Percentiles rank a stretch among this genome's conserved stretches.
Conservation (phyloP, 2,797 vertebrate species). For the Silurus lanzhouensis region DNA sequence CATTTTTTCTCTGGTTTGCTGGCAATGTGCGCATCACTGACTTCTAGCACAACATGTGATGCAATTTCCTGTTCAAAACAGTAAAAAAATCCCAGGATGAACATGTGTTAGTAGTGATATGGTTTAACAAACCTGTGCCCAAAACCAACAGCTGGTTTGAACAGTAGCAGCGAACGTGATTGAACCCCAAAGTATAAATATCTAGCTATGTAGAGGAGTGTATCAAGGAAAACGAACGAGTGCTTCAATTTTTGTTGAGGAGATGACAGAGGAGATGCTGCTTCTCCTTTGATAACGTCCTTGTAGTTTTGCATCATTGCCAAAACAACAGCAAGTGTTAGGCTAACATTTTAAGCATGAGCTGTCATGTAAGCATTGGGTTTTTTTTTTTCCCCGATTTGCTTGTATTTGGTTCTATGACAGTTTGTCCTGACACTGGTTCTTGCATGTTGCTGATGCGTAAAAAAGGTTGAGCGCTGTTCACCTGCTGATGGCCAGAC, state of each 20-base stretch:
- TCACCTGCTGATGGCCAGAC: not conserved
- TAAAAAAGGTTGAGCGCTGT: not conserved
- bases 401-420: not conserved
- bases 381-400: not conserved
- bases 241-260: not conserved
- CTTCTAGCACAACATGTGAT: constrained; percentile 11
- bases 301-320: not conserved
- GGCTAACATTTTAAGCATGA: not conserved
- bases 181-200: not conserved
- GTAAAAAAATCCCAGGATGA: not conserved
- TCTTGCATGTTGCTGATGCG: not conserved
- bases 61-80: constrained; percentile 5
- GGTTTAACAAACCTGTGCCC: not conserved
- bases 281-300: not conserved
- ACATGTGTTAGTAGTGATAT: not conserved
- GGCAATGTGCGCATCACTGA: constrained; percentile 4
- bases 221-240: not conserved
- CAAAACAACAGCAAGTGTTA: not conserved
- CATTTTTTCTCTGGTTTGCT: not conserved
- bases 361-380: too few species aligned
- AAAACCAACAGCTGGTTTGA: not conserved
- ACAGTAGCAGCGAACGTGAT: not conserved
- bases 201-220: not conserved
- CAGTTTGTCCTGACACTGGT: not conserved
- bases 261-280: not conserved